phyloP scores from a whole-genome alignment of 2,113 vertebrate genomes.

The Oceanodroma tethys region DNA sequence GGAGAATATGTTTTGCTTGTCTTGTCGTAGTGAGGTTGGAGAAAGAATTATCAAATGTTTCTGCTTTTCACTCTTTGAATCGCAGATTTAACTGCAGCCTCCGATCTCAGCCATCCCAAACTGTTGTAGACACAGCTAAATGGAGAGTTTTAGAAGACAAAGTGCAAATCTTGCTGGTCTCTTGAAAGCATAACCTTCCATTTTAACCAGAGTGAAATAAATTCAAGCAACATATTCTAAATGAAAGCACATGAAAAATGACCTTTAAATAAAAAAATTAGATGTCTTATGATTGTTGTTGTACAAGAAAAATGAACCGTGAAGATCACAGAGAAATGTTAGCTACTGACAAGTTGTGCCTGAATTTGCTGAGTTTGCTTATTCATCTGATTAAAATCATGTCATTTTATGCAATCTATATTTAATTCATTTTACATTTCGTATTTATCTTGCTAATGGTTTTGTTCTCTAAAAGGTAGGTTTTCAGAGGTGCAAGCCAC shows the following conservation, averaged over 20 bases:
- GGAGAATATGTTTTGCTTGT: neutral
- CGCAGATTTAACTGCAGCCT: neutral
- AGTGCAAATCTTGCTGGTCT: neutral
- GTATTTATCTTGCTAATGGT: neutral
- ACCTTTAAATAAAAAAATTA: neutral
- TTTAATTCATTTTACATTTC: neutral
- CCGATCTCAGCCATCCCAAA: neutral
- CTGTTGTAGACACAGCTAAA: neutral
- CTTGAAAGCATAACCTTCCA: neutral
- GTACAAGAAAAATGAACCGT: neutral
- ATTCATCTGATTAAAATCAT: slow-evolving; percentile 1
- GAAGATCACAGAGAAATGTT: neutral
- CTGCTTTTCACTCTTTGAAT: neutral
- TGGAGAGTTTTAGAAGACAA: neutral
- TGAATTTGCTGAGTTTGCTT: slow-evolving; percentile 6
- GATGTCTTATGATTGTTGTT: neutral
- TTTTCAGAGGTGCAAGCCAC: neutral
- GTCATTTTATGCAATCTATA: neutral
- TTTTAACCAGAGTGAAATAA: neutral
- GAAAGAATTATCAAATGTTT: neutral
- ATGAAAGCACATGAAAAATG: neutral
- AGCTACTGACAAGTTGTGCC: neutral
- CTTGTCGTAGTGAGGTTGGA: neutral
- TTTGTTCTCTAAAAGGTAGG: neutral
- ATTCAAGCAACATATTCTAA: neutral